phyloP scores from a whole-genome alignment of 2,113 vertebrate species.

The Epinephelus lanceolatus region DNA sequence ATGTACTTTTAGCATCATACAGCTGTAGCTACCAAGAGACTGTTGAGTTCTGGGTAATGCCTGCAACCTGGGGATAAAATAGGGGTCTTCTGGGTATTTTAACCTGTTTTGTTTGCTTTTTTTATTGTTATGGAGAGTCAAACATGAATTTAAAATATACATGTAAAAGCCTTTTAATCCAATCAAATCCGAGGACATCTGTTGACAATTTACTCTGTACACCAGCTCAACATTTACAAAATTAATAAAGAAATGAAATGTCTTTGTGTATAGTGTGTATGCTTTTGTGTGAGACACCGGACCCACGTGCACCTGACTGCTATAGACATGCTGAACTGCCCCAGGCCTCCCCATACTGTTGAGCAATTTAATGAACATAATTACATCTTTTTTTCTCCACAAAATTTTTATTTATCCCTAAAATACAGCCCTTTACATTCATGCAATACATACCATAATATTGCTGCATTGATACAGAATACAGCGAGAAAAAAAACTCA shows the following conservation, averaged over 20 bases:
- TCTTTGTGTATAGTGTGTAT: constrained; percentile 70
- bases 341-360: neutral
- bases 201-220: constrained; percentile 88
- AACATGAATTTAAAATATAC: constrained; percentile 81
- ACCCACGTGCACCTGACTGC: neutral
- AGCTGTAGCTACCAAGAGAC: constrained; percentile 86
- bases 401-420: too few relatives aligned
- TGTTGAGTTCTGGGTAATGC: constrained; percentile 85
- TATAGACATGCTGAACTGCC: neutral
- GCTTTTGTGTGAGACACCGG: constrained; percentile 46
- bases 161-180: constrained; percentile 85
- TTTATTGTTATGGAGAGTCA: constrained; percentile 85
- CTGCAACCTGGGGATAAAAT: constrained; percentile 82
- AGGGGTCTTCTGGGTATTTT: constrained; percentile 83
- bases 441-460: too few relatives aligned
- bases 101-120: constrained; percentile 83
- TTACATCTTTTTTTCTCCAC: neutral
- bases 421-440: too few relatives aligned
- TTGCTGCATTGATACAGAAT: too few relatives aligned
- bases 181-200: constrained; percentile 84
- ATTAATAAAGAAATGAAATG: constrained; percentile 90
- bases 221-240: constrained; percentile 91
- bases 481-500: too few relatives aligned
- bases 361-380: neutral
- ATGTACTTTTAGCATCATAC: constrained; percentile 87